Evolutionary conservation across 1,140 invertebrate species (phyloP).

Genomic region (Cotesia chilonis): DNA sequence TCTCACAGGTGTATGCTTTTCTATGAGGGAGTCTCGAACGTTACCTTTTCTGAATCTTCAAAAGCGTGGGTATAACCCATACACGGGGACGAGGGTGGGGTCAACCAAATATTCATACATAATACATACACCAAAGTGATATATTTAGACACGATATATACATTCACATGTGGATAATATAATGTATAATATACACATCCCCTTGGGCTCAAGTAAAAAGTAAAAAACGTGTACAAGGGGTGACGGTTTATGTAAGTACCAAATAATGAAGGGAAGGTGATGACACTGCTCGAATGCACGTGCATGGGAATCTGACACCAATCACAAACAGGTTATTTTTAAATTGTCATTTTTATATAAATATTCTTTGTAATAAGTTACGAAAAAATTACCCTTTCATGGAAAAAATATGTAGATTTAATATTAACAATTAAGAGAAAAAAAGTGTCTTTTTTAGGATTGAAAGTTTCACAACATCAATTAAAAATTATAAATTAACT

Average conservation of each 20-base stretch:
- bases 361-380: too few species aligned
- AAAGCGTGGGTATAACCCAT: too few species aligned
- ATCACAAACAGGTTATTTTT: constrained; percentile 15
- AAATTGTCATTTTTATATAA: too few species aligned
- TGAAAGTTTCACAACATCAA: too few species aligned
- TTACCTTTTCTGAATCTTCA: neutral
- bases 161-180: neutral
- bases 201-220: neutral
- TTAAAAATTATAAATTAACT: too few species aligned
- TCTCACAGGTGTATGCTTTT: constrained; percentile 64
- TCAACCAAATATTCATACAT: constrained; percentile 42
- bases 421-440: too few species aligned
- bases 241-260: neutral
- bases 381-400: too few species aligned
- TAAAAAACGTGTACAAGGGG: constrained; percentile 20
- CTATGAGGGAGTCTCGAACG: constrained; percentile 44
- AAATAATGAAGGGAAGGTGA: constrained; percentile 47
- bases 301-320: constrained; percentile 63
- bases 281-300: constrained; percentile 63
- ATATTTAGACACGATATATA: constrained; percentile 63
- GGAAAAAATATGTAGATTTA: too few species aligned
- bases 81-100: constrained; percentile 17
- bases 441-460: too few species aligned
- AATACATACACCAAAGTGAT: constrained; percentile 32
- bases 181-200: too few species aligned